Evolutionary conservation across 2,113 vertebrate species (phyloP).

Genomic region (Onychostruthus taczanowskii): DNA sequence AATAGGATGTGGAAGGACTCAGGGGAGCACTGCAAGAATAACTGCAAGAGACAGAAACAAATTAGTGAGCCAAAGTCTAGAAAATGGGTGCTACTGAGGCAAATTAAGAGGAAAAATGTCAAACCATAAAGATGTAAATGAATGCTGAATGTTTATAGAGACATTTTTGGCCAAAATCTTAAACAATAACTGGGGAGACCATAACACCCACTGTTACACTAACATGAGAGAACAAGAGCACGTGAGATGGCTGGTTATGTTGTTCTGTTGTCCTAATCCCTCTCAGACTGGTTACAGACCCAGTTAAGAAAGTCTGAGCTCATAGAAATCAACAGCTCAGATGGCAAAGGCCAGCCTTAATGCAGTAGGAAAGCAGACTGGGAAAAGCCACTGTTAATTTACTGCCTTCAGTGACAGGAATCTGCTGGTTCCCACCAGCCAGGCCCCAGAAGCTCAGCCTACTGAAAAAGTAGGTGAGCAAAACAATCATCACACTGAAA

Average conservation of each 20-base stretch:
- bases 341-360: conserved; percentile 32
- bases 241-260: not conserved
- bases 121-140: not conserved
- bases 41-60: not conserved
- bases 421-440: not conserved
- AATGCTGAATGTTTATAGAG: not conserved
- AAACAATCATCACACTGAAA: not conserved
- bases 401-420: not conserved
- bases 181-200: not conserved
- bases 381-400: conserved; percentile 13
- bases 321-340: conserved; percentile 17
- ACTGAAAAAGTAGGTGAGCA: not conserved
- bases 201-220: not conserved
- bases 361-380: not conserved
- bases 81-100: not conserved
- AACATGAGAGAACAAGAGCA: not conserved
- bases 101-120: not conserved
- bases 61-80: not conserved
- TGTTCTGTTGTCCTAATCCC: not conserved
- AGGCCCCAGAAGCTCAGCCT: not conserved
- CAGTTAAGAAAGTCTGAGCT: not conserved
- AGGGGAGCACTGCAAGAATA: not conserved
- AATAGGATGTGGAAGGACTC: not conserved
- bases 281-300: not conserved
- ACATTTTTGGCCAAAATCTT: not conserved